Percentiles rank a stretch among this genome's conserved stretches.
These are phyloP conservation scores for Protosalanx chinensis DNA, from an alignment of 2,797 vertebrate species.

Conservation along the genomic window DNA sequence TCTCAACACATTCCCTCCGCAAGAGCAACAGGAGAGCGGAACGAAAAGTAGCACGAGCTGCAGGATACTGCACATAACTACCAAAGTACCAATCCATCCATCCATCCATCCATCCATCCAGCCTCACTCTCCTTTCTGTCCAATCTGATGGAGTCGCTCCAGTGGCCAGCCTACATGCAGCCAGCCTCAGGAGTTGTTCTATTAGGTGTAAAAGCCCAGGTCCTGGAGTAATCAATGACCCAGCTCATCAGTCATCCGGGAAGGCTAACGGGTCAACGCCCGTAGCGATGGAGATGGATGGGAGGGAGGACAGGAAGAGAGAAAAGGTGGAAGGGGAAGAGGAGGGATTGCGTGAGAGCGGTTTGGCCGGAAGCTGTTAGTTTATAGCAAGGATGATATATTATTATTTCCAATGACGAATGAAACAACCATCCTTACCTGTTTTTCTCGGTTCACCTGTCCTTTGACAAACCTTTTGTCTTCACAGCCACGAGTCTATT, in stretches of 20 bases:
- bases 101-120: background rate
- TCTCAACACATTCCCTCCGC: too few relatives aligned
- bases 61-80: too few relatives aligned
- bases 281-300: background rate
- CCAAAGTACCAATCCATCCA: too few relatives aligned
- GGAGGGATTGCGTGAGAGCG: background rate
- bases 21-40: too few relatives aligned
- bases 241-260: slow-evolving; percentile 6
- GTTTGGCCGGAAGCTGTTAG: background rate
- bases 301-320: background rate
- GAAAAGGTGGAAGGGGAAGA: background rate
- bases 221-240: background rate
- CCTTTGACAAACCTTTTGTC: background rate
- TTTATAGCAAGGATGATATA: background rate
- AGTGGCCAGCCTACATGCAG: background rate
- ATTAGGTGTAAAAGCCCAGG: slow-evolving; percentile 1
- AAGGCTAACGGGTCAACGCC: background rate
- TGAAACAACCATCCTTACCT: background rate
- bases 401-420: background rate
- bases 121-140: background rate
- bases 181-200: background rate
- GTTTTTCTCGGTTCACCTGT: background rate
- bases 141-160: background rate
- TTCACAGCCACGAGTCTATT: too few relatives aligned
- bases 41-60: too few relatives aligned